phyloP scores from a whole-genome alignment of 2,113 vertebrate genomes.

The Leiothrix lutea region DNA sequence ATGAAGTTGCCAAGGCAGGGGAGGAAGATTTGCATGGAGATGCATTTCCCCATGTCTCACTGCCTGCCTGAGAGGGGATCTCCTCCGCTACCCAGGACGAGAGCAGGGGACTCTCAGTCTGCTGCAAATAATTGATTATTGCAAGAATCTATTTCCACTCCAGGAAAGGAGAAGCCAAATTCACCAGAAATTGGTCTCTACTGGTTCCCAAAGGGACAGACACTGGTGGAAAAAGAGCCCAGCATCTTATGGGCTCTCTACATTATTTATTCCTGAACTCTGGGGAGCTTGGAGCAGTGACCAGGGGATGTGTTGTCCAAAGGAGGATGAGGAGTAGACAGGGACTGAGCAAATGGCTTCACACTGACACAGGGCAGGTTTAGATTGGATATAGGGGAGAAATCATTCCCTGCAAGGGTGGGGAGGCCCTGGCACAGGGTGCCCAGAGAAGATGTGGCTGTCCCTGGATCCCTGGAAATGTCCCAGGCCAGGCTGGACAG shows the following conservation, averaged over 20 bases:
- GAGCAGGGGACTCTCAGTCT: not conserved
- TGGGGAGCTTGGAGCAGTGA: not conserved
- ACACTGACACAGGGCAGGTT: not conserved
- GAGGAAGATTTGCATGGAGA: not conserved
- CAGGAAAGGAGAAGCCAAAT: not conserved
- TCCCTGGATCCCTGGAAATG: not conserved
- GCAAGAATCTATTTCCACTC: fast-evolving
- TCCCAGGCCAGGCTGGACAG: fast-evolving
- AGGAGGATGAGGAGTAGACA: fast-evolving
- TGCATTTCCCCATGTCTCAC: not conserved
- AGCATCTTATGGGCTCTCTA: not conserved
- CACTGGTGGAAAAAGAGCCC: not conserved
- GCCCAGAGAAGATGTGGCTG: not conserved
- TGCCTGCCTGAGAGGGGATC: not conserved
- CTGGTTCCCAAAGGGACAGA: not conserved
- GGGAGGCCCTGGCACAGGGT: not conserved
- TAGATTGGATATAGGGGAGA: not conserved
- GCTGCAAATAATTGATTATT: not conserved
- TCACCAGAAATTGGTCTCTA: fast-evolving
- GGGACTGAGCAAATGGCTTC: not conserved
- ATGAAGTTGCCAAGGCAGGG: not conserved
- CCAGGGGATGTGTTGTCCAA: not conserved
- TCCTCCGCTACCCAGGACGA: not conserved
- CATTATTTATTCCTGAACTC: not conserved
- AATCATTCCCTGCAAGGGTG: not conserved